Evolutionary conservation across 2,888 invertebrate species (phyloP), one percentile per base, ranked within the genome.

Genomic region (Lottia gigantea): DNA sequence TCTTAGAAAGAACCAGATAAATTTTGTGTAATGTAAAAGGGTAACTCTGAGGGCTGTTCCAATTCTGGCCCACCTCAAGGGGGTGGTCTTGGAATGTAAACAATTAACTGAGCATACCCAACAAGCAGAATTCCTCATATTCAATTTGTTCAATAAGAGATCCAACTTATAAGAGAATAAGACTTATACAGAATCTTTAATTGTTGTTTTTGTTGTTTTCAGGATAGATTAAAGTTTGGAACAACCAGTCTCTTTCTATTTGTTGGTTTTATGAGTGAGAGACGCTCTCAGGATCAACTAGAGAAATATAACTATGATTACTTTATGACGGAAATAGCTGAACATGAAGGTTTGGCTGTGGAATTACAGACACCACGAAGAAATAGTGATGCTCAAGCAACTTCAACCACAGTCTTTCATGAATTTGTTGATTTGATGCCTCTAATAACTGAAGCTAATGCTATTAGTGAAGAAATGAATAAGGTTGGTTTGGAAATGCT

Each of bases 191-290:
- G 31, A 31, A 16, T 31, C 47, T 16, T 61, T 23, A 6, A 49
- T n/a, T 23, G 49, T 14, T 65, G 26, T 66, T 47, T 49, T 68
- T 65, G 47, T 19, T 40, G 12, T 62, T 74, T 72, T 47, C 70
- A 83, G 83, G 81, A 82, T 62, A 74, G 83, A 26, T 67, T 83
- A 25, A 83, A 81, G 67, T 72, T 83, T 65, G 83, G 83, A 4
- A 82, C 83, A 6, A 81, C 75, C 67, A 81, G 77, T 71, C 71
- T 82, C 49, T 83, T 79, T 66, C 72, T 82, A 64, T 82, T 77
- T 66, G 55, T 82, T n/a, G 82, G 83, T 1, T 74, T 73, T 67
- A 77, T 78, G 1, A 31, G 65, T 0, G 81, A 83, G 31, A 70
- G 83, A 15, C 47, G 65, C 23, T 31, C 72, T 11, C 70, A 67